Conservation (phyloP, 2,113 vertebrate species). For the Petrocephalus zakoni region DNA sequence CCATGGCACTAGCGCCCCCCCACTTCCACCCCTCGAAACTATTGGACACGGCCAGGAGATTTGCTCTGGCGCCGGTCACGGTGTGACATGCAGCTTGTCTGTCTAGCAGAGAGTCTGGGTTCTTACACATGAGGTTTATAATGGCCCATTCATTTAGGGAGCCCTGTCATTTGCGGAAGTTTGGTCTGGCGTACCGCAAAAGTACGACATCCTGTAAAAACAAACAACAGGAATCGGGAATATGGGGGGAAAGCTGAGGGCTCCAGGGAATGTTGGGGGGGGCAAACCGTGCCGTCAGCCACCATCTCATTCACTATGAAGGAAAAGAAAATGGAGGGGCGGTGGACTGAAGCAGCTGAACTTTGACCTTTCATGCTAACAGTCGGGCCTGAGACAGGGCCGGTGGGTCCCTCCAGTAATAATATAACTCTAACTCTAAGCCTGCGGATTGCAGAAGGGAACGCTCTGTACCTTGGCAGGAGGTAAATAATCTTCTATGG, state of each 20-base stretch:
- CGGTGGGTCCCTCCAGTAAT: not conserved
- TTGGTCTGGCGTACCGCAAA: not conserved
- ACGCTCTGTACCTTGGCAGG: not conserved
- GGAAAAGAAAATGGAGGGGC: not conserved
- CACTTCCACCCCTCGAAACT: not conserved
- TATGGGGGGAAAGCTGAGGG: not conserved
- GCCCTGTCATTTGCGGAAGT: not conserved
- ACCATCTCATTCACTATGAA: not conserved
- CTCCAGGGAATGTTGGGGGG: not conserved
- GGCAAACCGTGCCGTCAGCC: not conserved
- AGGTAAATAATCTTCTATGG: not conserved
- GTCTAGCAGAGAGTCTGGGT: not conserved
- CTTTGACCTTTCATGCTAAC: not conserved
- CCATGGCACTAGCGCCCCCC: too few relatives aligned
- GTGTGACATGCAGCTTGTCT: not conserved
- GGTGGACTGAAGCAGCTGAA: not conserved
- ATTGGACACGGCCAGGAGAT: not conserved
- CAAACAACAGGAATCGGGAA: not conserved
- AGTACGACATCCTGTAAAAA: not conserved
- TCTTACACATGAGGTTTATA: not conserved
- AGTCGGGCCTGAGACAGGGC: not conserved
- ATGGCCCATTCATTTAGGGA: not conserved
- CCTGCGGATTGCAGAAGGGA: not conserved
- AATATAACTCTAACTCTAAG: not conserved
- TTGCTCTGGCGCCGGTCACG: not conserved